Percentiles rank a stretch among this genome's conserved stretches.
Conservation (phyloP, 2,797 vertebrate genomes). For the Labeo calbasu region DNA sequence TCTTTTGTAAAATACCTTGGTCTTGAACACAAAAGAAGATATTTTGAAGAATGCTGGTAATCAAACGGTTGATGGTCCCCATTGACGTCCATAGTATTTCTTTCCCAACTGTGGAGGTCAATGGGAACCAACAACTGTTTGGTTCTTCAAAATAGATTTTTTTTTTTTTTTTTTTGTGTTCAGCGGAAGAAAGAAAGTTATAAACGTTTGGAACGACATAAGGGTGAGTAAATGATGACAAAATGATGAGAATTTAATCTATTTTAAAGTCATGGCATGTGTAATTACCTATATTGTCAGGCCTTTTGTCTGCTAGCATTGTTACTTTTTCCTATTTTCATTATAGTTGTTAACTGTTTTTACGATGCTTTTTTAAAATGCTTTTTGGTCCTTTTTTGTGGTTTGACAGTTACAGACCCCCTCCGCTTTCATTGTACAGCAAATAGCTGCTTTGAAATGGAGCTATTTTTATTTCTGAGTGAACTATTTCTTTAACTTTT, state of each 20-base stretch:
- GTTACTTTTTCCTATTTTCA: not conserved
- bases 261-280: not conserved
- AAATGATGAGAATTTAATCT: not conserved
- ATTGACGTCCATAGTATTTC: too few relatives aligned
- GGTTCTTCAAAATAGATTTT: too few relatives aligned
- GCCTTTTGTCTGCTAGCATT: not conserved
- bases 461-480: slow-evolving; percentile 16
- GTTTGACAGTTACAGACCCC: not conserved
- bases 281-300: not conserved
- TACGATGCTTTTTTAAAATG: not conserved
- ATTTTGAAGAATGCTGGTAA: too few relatives aligned
- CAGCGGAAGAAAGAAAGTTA: too few relatives aligned
- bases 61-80: too few relatives aligned
- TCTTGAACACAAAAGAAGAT: too few relatives aligned
- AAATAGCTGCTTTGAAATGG: not conserved
- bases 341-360: slow-evolving; percentile 2
- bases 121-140: too few relatives aligned
- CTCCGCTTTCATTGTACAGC: not conserved
- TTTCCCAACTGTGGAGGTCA: too few relatives aligned
- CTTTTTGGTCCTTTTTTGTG: not conserved
- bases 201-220: too few relatives aligned
- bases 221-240: too few relatives aligned
- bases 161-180: too few relatives aligned
- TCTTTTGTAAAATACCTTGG: too few relatives aligned
- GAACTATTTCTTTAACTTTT: slow-evolving; percentile 10